Percentiles rank a stretch among this genome's conserved stretches.
These are phyloP conservation scores for Brachionus koreanus DNA, from an alignment of 1,140 invertebrate species.

Conservation along the genomic window DNA sequence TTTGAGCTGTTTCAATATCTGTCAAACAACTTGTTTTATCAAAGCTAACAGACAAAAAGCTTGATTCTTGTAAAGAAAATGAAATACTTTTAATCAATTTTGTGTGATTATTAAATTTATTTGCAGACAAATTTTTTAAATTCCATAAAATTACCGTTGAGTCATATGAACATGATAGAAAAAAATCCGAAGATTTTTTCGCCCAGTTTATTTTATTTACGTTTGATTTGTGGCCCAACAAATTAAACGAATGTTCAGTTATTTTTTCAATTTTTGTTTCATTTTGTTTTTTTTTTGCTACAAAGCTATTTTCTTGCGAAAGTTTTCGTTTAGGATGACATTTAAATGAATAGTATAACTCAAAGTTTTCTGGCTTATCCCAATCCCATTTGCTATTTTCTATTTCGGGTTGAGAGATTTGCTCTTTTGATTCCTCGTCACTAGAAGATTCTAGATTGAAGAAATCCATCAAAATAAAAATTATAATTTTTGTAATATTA, in stretches of 20 bases:
- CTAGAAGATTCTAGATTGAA: constrained; percentile 19
- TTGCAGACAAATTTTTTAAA: neutral
- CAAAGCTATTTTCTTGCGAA: neutral
- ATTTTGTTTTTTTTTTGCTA: neutral
- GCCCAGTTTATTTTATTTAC: neutral
- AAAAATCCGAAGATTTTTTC: neutral
- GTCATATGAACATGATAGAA: constrained; percentile 30
- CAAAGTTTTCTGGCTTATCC: constrained; percentile 16
- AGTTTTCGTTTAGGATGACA: neutral
- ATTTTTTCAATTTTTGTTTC: neutral
- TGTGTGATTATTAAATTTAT: neutral
- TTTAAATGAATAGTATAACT: constrained; percentile 17
- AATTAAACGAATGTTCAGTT: neutral
- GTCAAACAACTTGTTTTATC: constrained; percentile 19
- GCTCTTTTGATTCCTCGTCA: constrained; percentile 5
- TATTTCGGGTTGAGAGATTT: neutral
- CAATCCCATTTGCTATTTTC: constrained; percentile 26
- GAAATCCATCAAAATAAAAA: constrained; percentile 11
- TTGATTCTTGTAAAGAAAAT: neutral
- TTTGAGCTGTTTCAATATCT: neutral
- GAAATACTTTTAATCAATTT: neutral
- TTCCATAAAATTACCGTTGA: constrained; percentile 29
- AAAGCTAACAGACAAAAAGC: neutral
- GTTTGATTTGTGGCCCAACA: neutral
- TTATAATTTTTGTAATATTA: neutral